A percentile compares a stretch with the other conserved stretches of the same genome.
These are phyloP conservation scores for Mareca strepera DNA, from an alignment of 2,797 vertebrate genomes.

Conservation along the genomic window DNA sequence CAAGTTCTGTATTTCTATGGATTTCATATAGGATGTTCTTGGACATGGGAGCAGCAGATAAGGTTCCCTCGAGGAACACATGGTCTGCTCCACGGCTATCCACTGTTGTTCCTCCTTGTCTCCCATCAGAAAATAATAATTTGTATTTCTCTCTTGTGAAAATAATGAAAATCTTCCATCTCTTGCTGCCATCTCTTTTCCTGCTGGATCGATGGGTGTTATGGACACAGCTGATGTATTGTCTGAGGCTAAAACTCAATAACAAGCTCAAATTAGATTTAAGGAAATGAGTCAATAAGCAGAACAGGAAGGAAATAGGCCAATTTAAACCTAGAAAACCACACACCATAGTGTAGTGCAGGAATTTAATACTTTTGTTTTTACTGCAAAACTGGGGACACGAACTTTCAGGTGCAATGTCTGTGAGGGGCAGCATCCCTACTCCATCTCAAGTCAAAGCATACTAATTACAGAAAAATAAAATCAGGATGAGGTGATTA, in stretches of 20 bases:
- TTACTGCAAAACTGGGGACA: not conserved
- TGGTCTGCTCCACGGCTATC: not conserved
- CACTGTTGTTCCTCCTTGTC: not conserved
- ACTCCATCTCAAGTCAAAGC: not conserved
- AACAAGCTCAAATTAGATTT: conserved; percentile 6
- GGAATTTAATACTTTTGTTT: not conserved
- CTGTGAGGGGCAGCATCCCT: not conserved
- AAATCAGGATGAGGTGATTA: not conserved
- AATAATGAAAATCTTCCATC: not conserved
- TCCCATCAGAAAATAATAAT: not conserved
- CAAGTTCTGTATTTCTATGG: not conserved
- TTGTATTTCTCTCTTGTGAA: not conserved
- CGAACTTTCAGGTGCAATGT: not conserved
- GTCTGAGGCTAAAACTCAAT: conserved; percentile 11
- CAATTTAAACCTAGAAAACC: not conserved
- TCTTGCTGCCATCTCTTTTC: not conserved
- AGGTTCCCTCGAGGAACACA: not conserved
- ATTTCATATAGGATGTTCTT: not conserved
- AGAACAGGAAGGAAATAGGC: not conserved
- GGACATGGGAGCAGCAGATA: not conserved
- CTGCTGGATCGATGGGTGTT: not conserved
- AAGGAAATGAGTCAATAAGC: conserved; percentile 17
- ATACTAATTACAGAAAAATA: not conserved
- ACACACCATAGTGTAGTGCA: not conserved
- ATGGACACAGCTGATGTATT: not conserved